Evolutionary conservation across 2,797 vertebrate species (phyloP), one percentile per base, ranked within the genome.

Genomic region (Phrynocephalus vlangalii): DNA sequence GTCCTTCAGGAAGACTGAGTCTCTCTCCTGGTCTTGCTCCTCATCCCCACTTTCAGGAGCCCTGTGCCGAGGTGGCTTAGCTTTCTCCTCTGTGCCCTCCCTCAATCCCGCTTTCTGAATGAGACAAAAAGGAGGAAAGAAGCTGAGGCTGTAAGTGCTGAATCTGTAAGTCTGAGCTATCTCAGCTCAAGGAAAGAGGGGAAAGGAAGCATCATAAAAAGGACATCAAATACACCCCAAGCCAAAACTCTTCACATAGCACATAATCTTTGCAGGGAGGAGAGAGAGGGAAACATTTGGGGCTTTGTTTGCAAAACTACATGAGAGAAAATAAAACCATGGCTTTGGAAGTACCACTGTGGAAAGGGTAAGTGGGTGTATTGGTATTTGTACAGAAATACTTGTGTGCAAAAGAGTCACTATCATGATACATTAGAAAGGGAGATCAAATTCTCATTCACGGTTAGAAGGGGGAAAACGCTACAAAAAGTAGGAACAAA

Each of bases 21-120:
- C 98, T 81, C 96, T 97, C 94, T 98, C 98, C 94, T 97, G 97
- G 91, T 99, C 98, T 71, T 98, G 98, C 91, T 99, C 98, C 94
- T 99, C 97, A 1, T 98, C 95, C 33, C 98, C 96, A 85, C 98
- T 97, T 95, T 98, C 98, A 24, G 97, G 94, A 94, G 96, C 96
- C 94, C 93, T 96, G 95, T 97, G 96, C 86, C 96, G 96, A 72
- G 95, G 95, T 0, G 93, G 96, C 81, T 96, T 97, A 93, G 94
- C 92, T 92, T 93, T 97, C 92, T 97, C 97, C 94, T 97, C 97
- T 0, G 94, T 78, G 87, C 96, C 96, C 96, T 97, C 97, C 97
- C 97, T 97, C 91, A 95, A 85, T 91, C 97, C 96, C 1, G 95
- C 96, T 97, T 96, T 96, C 97, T 96, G 94, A 95, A 93, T 92